Conservation (phyloP, 2,797 vertebrate genomes). For the Perodicticus potto region DNA sequence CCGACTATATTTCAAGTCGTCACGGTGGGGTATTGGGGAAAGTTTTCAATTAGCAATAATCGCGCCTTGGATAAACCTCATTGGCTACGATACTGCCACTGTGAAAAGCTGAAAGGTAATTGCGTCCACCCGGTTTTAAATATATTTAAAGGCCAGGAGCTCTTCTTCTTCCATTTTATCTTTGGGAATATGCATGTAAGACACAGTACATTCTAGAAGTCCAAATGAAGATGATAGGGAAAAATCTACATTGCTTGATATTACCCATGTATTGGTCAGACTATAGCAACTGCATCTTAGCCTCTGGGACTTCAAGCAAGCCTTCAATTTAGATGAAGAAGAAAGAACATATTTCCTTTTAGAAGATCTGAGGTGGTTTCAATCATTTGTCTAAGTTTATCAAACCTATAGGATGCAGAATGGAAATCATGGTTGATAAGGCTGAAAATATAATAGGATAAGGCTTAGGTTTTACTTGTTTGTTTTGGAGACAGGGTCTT, state of each 20-base stretch:
- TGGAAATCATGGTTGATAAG: background rate
- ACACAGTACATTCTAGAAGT: background rate
- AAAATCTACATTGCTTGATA: background rate
- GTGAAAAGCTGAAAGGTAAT: too few relatives aligned
- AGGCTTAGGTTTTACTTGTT: background rate
- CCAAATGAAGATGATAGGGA: background rate
- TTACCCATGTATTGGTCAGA: background rate
- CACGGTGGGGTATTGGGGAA: too few relatives aligned
- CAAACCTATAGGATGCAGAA: background rate
- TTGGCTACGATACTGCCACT: too few relatives aligned
- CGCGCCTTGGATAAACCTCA: too few relatives aligned
- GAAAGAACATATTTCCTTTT: background rate
- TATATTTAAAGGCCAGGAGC: constrained; percentile 34
- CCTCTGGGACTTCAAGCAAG: background rate
- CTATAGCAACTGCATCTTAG: background rate
- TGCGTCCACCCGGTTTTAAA: background rate
- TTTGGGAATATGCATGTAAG: background rate
- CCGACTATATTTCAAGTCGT: too few relatives aligned
- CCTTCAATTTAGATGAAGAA: background rate
- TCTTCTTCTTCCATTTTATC: constrained; percentile 33
- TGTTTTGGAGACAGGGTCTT: background rate
- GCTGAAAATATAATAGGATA: background rate
- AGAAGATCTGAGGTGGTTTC: background rate
- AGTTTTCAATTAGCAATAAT: too few relatives aligned
- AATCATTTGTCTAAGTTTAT: background rate